Evolutionary conservation across 1,140 invertebrate genomes (phyloP), one percentile per base, ranked within the genome.

Genomic region (Drosophila kikkawai): DNA sequence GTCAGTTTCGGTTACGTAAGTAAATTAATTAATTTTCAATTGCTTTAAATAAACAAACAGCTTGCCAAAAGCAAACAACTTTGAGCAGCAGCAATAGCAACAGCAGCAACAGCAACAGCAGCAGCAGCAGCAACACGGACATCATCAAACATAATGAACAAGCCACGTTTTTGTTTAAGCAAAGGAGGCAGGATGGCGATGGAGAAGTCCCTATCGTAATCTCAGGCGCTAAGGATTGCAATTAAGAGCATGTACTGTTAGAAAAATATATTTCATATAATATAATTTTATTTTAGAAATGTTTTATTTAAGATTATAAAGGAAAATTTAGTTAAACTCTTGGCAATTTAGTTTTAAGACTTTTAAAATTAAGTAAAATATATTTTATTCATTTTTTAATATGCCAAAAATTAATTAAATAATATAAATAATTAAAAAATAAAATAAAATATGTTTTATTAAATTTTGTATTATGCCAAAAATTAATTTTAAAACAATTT

Each of bases 21-120:
- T 91, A 91, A 90, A 90, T 90, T 90, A 90, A 91, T 90, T 90
- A 91, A 90, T 85, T 90, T 91, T 85, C 86, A 90, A 85, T 90
- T 90, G 81, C 79, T 85, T 90, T 90, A 85, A 88, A 88, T 90
- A 84, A 90, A 88, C 85, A 88, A 88, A 88, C 70, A 87, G 69
- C 67, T 69, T 78, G 73, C 73, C 84, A 88, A 59, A 73, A 79
- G 64, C 74, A 77, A 75, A 75, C 48, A 66, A 57, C 70, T 74
- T 75, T 75, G 69, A 55, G 69, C 57, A 63, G 36, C 61, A 55
- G 50, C 29, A 42, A 7, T 39, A 67, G 53, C 48, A 68, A 19
- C 29, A 60, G 29, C 47, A 69, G 37, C 48, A 68, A 19, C 29
- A 60, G 29, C 47, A 69, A 32, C 48, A 71, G 26, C 26, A 29